phyloP scores from a whole-genome alignment of 2,113 vertebrate genomes.

The Mastomys coucha region DNA sequence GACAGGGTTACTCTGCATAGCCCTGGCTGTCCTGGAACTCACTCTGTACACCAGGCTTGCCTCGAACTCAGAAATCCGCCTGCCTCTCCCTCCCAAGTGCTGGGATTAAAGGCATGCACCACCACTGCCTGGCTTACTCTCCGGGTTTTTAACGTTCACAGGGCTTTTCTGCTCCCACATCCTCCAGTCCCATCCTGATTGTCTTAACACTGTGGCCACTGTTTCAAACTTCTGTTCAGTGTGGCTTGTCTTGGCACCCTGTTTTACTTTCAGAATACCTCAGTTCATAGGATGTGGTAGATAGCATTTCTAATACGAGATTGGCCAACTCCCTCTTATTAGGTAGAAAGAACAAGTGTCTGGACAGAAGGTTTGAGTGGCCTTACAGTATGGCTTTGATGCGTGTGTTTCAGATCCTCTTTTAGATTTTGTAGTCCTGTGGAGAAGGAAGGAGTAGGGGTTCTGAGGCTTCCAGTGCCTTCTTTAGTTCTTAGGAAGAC shows the following conservation, averaged over 20 bases:
- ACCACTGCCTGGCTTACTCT: no score
- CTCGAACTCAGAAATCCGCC: no score
- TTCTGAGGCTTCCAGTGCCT: neutral
- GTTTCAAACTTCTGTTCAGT: neutral
- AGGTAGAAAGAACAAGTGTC: neutral
- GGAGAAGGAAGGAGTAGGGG: neutral
- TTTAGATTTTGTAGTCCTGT: slow-evolving; percentile 5
- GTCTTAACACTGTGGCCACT: neutral
- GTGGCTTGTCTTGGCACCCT: neutral
- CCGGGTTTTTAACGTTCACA: neutral
- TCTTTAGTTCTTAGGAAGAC: neutral
- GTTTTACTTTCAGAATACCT: neutral
- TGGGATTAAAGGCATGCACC: no score
- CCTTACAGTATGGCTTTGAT: no score
- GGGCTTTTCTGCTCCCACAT: neutral
- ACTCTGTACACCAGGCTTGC: no score
- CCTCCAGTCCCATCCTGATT: neutral
- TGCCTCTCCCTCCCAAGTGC: no score
- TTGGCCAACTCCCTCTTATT: neutral
- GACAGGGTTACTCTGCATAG: no score
- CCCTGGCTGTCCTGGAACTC: no score
- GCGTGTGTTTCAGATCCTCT: neutral
- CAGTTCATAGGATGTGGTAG: neutral
- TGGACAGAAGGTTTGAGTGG: neutral
- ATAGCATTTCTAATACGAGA: neutral